Conservation (phyloP, 1,140 invertebrate genomes). For the Eumeta japonica region DNA sequence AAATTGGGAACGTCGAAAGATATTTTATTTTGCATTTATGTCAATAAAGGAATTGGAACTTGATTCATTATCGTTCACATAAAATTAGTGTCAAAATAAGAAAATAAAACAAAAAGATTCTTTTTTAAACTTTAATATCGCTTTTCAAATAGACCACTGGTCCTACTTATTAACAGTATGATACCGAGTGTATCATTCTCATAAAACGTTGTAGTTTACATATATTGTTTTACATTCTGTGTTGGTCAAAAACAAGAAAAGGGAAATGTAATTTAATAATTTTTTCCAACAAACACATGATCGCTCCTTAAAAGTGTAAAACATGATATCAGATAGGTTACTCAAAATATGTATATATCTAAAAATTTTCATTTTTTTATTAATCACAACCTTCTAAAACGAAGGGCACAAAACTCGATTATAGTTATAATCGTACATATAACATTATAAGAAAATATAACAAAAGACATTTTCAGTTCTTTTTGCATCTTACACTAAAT, state of each 20-base stretch:
- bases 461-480: no score
- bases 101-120: background rate
- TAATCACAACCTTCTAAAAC: conserved; percentile 39
- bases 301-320: background rate
- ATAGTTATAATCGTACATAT: background rate
- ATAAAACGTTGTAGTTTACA: background rate
- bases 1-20: background rate
- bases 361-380: conserved; percentile 3
- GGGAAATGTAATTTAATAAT: no score
- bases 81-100: no score
- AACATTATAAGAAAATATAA: no score
- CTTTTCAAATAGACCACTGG: conserved; percentile 35
- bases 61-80: no score
- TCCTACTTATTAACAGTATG: conserved; percentile 27
- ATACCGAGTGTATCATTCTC: background rate
- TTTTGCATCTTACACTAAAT: no score
- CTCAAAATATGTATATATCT: background rate
- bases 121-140: conserved; percentile 1
- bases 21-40: background rate
- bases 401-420: conserved; percentile 21
- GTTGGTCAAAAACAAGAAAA: no score
- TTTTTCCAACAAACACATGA: background rate
- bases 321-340: background rate
- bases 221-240: background rate
- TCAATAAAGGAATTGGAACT: background rate